Conservation (phyloP, 2,113 vertebrate species). For the Perca schrenkii region DNA sequence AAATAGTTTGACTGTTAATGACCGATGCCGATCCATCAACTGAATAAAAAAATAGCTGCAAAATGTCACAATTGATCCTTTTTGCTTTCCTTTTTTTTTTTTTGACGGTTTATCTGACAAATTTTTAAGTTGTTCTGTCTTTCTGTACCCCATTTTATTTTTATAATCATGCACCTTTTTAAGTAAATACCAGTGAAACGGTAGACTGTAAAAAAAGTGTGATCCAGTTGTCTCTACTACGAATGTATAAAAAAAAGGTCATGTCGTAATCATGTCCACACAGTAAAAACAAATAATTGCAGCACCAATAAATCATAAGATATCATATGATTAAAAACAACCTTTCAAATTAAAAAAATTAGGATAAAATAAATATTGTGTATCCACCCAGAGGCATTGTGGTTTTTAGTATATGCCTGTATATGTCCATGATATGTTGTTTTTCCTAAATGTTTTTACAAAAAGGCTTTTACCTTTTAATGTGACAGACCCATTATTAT, state of each 20-base stretch:
- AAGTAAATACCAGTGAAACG: slow-evolving; percentile 58
- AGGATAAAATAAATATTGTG: slow-evolving; percentile 53
- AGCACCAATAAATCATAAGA: slow-evolving; percentile 82
- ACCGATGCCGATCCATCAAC: slow-evolving; percentile 3
- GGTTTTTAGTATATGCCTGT: slow-evolving; percentile 52
- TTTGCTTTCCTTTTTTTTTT: neutral
- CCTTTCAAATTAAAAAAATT: slow-evolving; percentile 36
- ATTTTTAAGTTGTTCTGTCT: neutral
- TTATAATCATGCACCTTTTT: slow-evolving; percentile 3
- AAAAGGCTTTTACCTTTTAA: slow-evolving; percentile 29
- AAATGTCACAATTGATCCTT: neutral
- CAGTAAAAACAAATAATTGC: slow-evolving; percentile 83
- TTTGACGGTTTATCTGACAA: neutral
- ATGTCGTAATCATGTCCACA: slow-evolving; percentile 40
- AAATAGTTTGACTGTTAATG: neutral
- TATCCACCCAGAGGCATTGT: slow-evolving; percentile 70
- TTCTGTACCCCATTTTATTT: neutral
- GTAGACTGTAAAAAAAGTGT: slow-evolving; percentile 61
- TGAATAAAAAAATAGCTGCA: slow-evolving; percentile 20
- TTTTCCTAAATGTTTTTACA: slow-evolving; percentile 6
- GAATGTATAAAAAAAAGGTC: slow-evolving; percentile 34
- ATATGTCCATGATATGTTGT: slow-evolving; percentile 45
- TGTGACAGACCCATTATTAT: slow-evolving; percentile 27
- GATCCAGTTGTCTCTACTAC: slow-evolving; percentile 35
- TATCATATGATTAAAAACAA: slow-evolving; percentile 69